phyloP scores from a whole-genome alignment of 1,140 invertebrate genomes.

The Neelides sp. region DNA sequence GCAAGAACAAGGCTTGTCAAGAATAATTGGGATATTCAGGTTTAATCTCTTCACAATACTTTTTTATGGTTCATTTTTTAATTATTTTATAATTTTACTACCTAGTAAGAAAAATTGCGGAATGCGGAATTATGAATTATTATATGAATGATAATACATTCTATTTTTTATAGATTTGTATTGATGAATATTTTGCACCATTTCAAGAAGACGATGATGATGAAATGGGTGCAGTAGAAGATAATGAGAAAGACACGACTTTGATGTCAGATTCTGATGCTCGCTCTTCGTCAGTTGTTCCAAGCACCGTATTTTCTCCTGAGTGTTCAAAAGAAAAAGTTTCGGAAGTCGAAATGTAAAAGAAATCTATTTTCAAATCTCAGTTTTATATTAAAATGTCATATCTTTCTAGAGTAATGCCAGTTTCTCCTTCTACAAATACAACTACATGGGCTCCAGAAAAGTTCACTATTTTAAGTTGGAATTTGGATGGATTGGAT shows the following conservation, averaged over 20 bases:
- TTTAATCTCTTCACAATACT: neutral
- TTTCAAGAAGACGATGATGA: neutral
- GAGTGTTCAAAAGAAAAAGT: neutral
- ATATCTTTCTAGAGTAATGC: neutral
- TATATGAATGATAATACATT: neutral
- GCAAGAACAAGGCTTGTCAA: slow-evolving; percentile 11
- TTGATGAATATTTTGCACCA: slow-evolving; percentile 13
- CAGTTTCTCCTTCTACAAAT: neutral
- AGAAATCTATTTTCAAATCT: neutral
- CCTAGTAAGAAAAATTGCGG: neutral
- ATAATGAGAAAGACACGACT: neutral
- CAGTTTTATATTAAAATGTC: neutral
- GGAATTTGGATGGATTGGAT: slow-evolving; percentile 54
- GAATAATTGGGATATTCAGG: slow-evolving; percentile 28
- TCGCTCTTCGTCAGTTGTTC: no score
- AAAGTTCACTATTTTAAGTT: slow-evolving; percentile 40
- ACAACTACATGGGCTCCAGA: slow-evolving; percentile 33
- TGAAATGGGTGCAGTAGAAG: neutral
- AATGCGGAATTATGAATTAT: neutral
- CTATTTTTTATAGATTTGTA: slow-evolving; percentile 11
- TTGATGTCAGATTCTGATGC: neutral
- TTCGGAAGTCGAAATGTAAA: neutral
- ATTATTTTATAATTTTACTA: neutral
- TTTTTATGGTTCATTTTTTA: neutral
- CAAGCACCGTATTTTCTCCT: no score